Conservation (phyloP, 2,888 invertebrate genomes). For the Drosophila pullipes region DNA sequence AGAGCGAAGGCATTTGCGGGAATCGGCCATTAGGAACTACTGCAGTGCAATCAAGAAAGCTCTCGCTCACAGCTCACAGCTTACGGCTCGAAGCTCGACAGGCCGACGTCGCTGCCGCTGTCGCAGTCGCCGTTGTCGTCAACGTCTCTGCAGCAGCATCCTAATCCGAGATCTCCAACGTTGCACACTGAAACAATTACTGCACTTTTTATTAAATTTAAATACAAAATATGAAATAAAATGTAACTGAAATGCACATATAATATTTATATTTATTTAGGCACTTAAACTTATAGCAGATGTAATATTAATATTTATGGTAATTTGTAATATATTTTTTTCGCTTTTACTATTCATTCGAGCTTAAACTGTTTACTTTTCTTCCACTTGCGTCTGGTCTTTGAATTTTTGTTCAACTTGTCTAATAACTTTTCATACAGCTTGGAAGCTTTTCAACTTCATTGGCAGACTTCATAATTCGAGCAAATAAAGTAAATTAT, state of each 20-base stretch:
- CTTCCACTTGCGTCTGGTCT: neutral
- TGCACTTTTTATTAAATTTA: neutral
- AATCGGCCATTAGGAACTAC: constrained; percentile 66
- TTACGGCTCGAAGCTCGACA: constrained; percentile 27
- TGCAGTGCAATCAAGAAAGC: constrained; percentile 73
- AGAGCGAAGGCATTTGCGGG: constrained; percentile 7
- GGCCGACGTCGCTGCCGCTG: constrained; percentile 24
- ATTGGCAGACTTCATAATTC: neutral
- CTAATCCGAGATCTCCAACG: constrained; percentile 29
- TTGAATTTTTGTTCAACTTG: no score
- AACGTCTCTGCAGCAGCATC: constrained; percentile 38
- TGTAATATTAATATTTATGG: neutral
- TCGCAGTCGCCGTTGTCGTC: constrained; percentile 23
- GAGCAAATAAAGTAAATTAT: neutral
- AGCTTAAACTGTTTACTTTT: neutral
- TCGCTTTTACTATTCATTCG: neutral
- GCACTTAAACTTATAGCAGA: neutral
- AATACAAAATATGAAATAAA: neutral
- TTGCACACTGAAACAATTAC: constrained; percentile 16
- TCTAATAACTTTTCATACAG: no score
- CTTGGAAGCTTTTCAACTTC: neutral
- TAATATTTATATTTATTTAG: neutral
- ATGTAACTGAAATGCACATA: neutral
- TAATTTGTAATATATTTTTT: neutral
- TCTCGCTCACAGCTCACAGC: constrained; percentile 48